Evolutionary conservation across 2,797 vertebrate genomes (phyloP).

Genomic region (Lagorchestes hirsutus): DNA sequence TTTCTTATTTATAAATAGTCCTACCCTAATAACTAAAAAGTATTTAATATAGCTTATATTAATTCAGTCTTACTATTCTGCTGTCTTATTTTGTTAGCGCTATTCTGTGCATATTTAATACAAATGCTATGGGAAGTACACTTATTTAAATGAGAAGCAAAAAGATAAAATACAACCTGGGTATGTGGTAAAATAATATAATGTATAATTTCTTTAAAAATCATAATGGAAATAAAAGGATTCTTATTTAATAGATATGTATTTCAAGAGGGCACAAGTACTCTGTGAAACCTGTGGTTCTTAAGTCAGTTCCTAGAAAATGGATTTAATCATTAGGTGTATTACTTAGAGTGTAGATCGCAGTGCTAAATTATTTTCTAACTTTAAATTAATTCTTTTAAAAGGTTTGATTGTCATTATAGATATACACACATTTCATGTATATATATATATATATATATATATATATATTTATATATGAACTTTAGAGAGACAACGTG

Average conservation of each 20-base stretch:
- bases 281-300: not conserved
- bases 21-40: not conserved
- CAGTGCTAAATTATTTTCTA: not conserved
- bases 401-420: not conserved
- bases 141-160: not conserved
- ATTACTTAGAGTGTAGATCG: not conserved
- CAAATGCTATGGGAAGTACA: not conserved
- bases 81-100: not conserved
- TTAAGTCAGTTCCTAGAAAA: not conserved
- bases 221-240: not conserved
- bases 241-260: not conserved
- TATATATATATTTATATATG: not conserved
- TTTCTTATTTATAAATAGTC: not conserved
- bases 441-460: not conserved
- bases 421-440: not conserved
- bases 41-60: not conserved
- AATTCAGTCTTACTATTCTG: not conserved
- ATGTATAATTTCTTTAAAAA: not conserved
- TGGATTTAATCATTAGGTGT: slow-evolving; percentile 7
- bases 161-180: not conserved
- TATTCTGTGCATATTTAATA: not conserved
- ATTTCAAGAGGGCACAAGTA: not conserved
- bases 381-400: not conserved
- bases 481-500: not conserved
- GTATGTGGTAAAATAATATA: not conserved